A percentile compares a stretch with the other conserved stretches of the same genome.
phyloP scores from a whole-genome alignment of 1,140 invertebrate genomes.

The Aphelinus certus region DNA sequence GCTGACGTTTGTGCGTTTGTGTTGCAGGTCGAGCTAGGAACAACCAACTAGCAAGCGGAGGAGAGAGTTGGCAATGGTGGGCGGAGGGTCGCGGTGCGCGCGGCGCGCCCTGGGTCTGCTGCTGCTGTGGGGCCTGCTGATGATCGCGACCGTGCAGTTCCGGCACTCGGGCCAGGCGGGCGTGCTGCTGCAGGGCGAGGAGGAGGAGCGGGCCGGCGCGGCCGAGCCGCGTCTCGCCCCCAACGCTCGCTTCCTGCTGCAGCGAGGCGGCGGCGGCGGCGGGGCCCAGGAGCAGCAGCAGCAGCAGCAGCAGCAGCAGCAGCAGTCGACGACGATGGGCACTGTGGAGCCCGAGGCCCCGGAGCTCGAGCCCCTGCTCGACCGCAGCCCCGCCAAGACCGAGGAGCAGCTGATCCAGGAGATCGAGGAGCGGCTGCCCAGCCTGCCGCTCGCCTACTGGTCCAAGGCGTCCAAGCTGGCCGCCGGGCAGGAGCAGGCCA shows the following conservation, averaged over 20 bases:
- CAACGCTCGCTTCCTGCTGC: constrained; percentile 53
- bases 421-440: constrained; percentile 79
- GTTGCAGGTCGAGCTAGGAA: not conserved
- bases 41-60: not conserved
- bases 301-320: constrained; percentile 45
- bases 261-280: constrained; percentile 48
- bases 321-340: constrained; percentile 44
- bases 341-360: constrained; percentile 47
- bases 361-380: constrained; percentile 68
- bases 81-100: constrained; percentile 60
- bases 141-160: constrained; percentile 64
- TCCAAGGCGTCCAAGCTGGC: constrained; percentile 77
- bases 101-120: constrained; percentile 64
- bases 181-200: constrained; percentile 41
- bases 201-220: constrained; percentile 39
- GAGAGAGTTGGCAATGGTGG: not conserved
- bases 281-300: constrained; percentile 26
- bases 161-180: constrained; percentile 55
- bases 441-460: constrained; percentile 86
- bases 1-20: constrained; percentile 12
- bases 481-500: not conserved
- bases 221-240: constrained; percentile 48
- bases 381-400: constrained; percentile 73
- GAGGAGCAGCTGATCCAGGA: constrained; percentile 82
- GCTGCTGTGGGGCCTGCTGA: constrained; percentile 64